phyloP scores from a whole-genome alignment of 64 coral and sea anemone species.

The Montipora efflorescens region DNA sequence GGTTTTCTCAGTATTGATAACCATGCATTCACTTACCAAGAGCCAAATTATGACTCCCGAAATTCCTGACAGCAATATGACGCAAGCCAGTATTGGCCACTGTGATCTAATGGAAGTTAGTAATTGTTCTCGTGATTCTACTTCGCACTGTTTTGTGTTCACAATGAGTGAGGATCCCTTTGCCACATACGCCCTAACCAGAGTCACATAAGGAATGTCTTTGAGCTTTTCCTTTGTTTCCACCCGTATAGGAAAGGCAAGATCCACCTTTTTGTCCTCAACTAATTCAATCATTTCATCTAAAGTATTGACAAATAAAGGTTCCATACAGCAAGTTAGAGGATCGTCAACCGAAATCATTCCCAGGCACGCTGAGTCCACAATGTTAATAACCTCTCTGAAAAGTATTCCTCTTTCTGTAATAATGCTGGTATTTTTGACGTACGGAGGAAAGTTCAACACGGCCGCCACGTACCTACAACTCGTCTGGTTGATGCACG shows the following conservation, averaged over 20 bases:
- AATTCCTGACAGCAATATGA: constrained; percentile 48
- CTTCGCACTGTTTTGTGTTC: constrained; percentile 13
- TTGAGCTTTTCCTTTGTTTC: background rate
- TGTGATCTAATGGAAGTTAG: constrained; percentile 42
- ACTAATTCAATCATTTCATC: background rate
- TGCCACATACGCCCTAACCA: constrained; percentile 15
- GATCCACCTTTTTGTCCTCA: constrained; percentile 22
- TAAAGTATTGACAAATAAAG: background rate
- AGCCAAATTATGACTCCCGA: constrained; percentile 68
- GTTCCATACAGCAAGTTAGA: background rate
- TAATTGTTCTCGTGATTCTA: constrained; percentile 7
- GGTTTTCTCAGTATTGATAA: no score
- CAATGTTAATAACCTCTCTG: background rate
- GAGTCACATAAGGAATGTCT: background rate
- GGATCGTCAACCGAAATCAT: background rate
- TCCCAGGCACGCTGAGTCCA: background rate
- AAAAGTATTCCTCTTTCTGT: background rate
- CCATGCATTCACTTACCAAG: constrained; percentile 38
- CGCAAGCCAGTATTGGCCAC: constrained; percentile 16
- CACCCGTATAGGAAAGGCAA: constrained; percentile 11
- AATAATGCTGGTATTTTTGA: background rate
- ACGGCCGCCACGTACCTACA: background rate
- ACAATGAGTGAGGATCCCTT: constrained; percentile 5
- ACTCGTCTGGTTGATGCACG: background rate
- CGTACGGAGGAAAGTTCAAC: constrained; percentile 22